A percentile compares a stretch with the other conserved stretches of the same genome.
Conservation (phyloP, 2,888 invertebrate species). For the Aromia moschata region DNA sequence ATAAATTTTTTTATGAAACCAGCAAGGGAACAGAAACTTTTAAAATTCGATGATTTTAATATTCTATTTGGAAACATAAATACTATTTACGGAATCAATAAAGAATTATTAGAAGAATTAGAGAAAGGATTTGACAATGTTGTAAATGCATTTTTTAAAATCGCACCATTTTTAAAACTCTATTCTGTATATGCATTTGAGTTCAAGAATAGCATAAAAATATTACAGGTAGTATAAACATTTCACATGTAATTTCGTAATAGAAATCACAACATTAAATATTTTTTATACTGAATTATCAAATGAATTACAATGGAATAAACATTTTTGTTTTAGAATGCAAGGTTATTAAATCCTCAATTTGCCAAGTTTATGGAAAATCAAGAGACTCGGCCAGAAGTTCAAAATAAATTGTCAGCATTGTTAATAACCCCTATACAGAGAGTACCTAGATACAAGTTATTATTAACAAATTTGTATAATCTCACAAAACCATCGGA, state of each 20-base stretch:
- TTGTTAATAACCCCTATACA: slow-evolving; percentile 82
- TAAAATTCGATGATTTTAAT: slow-evolving; percentile 65
- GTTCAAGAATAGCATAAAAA: slow-evolving; percentile 70
- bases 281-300: too few relatives aligned
- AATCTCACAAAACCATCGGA: slow-evolving; percentile 46
- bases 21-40: slow-evolving; percentile 64
- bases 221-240: slow-evolving; percentile 69
- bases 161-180: slow-evolving; percentile 80
- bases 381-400: slow-evolving; percentile 76
- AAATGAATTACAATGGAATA: too few relatives aligned
- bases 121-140: slow-evolving; percentile 68
- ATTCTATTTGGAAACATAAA: slow-evolving; percentile 72
- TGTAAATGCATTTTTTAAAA: slow-evolving; percentile 72
- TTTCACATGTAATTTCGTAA: neutral
- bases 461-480: slow-evolving; percentile 75
- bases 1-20: slow-evolving; percentile 73
- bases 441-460: slow-evolving; percentile 78
- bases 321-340: slow-evolving; percentile 52
- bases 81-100: slow-evolving; percentile 71
- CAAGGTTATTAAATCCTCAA: slow-evolving; percentile 64
- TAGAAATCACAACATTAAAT: too few relatives aligned
- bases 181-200: slow-evolving; percentile 82
- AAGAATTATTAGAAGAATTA: slow-evolving; percentile 69
- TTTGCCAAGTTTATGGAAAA: slow-evolving; percentile 68
- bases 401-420: slow-evolving; percentile 75